Percentiles rank a stretch among this genome's conserved stretches.
Conservation (phyloP, 1,140 invertebrate genomes). For the Caenorhabditis remanei region DNA sequence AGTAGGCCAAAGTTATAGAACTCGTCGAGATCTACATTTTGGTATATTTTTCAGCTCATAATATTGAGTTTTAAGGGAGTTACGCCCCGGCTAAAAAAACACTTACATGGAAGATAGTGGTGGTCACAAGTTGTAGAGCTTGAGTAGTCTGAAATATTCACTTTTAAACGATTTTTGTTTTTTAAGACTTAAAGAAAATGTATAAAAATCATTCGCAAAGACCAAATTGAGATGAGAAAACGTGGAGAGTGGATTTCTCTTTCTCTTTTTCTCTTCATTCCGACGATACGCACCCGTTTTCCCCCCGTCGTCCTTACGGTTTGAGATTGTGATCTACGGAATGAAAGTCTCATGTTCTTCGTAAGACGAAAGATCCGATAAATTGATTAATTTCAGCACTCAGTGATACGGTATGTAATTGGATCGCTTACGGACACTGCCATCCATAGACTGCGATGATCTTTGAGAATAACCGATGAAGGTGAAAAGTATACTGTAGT, state of each 20-base stretch:
- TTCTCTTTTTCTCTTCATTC: no score
- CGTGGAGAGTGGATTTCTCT: not conserved
- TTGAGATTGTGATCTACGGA: slow-evolving; percentile 10
- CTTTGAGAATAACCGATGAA: no score
- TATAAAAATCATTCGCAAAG: not conserved
- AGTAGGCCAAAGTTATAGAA: no score
- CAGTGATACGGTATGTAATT: no score
- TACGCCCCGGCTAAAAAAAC: not conserved
- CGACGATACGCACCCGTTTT: no score
- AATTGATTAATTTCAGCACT: no score
- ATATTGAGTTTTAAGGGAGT: not conserved
- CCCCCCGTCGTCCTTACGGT: not conserved
- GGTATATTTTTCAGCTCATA: no score
- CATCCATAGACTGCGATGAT: no score
- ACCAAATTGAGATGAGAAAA: not conserved
- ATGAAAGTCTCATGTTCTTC: not conserved
- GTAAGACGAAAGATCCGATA: no score
- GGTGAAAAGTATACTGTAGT: no score
- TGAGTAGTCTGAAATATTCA: not conserved
- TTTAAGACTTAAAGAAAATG: not conserved
- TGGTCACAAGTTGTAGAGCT: not conserved
- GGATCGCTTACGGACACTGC: no score
- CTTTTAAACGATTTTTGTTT: not conserved
- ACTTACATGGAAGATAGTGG: not conserved
- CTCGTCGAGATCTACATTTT: no score